These are phyloP conservation scores for Epiperipatus broadwayi DNA, from an alignment of 2,888 invertebrate genomes.

Conservation along the genomic window DNA sequence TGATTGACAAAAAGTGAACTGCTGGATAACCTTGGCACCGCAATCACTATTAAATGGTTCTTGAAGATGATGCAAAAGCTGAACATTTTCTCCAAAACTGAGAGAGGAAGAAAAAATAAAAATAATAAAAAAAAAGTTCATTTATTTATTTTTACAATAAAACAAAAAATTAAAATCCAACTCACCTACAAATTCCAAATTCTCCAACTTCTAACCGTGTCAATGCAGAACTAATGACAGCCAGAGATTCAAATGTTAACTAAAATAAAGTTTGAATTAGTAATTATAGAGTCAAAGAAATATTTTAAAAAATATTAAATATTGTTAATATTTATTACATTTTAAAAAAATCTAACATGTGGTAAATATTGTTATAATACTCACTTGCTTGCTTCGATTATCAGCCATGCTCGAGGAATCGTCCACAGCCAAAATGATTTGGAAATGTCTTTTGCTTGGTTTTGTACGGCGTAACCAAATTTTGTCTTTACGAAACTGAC, in stretches of 20 bases:
- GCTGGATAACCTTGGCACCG: conserved; percentile 41
- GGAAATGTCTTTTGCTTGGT: conserved; percentile 85
- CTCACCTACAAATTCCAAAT: conserved; percentile 73
- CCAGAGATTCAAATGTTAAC: conserved; percentile 81
- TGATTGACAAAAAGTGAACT: conserved; percentile 65
- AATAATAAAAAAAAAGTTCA: too few species aligned
- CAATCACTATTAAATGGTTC: conserved; percentile 70
- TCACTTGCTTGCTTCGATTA: conserved; percentile 38
- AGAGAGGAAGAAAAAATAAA: too few species aligned
- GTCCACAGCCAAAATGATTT: conserved; percentile 85
- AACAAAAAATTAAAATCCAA: conserved; percentile 37
- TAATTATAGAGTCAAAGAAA: not conserved
- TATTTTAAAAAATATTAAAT: not conserved
- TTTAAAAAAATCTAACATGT: not conserved
- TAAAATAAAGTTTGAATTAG: conserved; percentile 18
- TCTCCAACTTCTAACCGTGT: conserved; percentile 84
- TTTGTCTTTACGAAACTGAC: conserved; percentile 94
- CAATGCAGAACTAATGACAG: conserved; percentile 67
- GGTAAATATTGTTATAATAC: conserved; percentile 7
- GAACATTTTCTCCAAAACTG: conserved; percentile 38
- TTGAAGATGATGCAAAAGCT: conserved; percentile 65
- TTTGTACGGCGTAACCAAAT: conserved; percentile 93
- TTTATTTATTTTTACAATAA: conserved; percentile 20
- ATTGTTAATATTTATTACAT: not conserved
- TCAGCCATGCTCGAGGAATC: conserved; percentile 55